Conservation (phyloP, 2,888 invertebrate species). For the Axea sp. region DNA sequence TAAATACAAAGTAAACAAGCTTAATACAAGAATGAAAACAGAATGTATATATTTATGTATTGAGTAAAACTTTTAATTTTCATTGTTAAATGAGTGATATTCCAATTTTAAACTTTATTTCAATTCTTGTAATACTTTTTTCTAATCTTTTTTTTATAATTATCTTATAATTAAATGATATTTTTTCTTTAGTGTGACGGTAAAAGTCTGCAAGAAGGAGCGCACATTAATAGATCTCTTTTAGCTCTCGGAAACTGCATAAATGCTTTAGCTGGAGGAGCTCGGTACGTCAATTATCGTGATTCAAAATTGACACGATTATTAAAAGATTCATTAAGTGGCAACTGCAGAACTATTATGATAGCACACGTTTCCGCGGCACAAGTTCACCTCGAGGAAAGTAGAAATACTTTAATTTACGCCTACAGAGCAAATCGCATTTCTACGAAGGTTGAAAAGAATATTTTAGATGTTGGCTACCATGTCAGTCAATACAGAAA, state of each 20-base stretch:
- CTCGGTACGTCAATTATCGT: constrained; percentile 94
- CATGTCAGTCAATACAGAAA: constrained; percentile 92
- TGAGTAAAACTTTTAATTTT: too few species aligned
- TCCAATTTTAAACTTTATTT: too few species aligned
- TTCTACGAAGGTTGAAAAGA: constrained; percentile 88
- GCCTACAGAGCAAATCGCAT: constrained; percentile 96
- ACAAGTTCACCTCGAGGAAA: constrained; percentile 90
- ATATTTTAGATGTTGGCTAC: constrained; percentile 82
- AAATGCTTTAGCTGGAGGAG: constrained; percentile 93
- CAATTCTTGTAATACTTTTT: too few species aligned
- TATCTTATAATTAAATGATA: too few species aligned
- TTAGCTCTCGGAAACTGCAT: constrained; percentile 97
- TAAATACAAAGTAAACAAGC: too few species aligned
- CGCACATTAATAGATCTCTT: constrained; percentile 95
- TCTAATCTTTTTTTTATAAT: too few species aligned
- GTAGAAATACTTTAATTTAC: constrained; percentile 95
- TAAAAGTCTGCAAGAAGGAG: constrained; percentile 93
- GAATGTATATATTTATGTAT: too few species aligned
- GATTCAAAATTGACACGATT: constrained; percentile 96
- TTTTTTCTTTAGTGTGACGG: constrained; percentile 90
- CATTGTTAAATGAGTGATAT: too few species aligned
- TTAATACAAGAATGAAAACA: too few species aligned
- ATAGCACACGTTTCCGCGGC: constrained; percentile 96
- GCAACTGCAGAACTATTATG: constrained; percentile 97
- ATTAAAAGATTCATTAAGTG: constrained; percentile 91